Evolutionary conservation across 2,113 vertebrate genomes (phyloP).

Genomic region (Ailurus styani): DNA sequence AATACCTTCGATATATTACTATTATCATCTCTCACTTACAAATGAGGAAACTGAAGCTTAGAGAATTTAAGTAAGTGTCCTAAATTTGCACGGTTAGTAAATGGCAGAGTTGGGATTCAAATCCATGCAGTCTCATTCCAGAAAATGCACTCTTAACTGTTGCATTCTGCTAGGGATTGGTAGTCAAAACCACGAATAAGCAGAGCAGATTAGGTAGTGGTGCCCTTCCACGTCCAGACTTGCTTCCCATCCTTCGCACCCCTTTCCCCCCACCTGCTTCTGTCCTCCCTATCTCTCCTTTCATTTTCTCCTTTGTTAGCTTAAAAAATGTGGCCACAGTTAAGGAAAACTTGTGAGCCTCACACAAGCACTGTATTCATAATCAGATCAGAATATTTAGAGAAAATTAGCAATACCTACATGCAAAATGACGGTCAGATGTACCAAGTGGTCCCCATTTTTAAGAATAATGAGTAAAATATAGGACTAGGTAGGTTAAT

Average conservation of each 20-base stretch:
- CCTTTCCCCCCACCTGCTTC: no score
- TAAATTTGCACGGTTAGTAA: background rate
- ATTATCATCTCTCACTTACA: background rate
- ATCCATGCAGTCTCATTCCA: background rate
- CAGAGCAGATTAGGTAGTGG: accelerated
- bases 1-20: background rate
- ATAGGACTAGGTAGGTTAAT: background rate
- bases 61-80: background rate
- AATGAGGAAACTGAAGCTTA: background rate
- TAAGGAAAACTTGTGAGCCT: background rate
- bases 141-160: background rate
- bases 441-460: background rate
- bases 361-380: background rate
- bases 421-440: background rate
- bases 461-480: background rate
- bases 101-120: background rate
- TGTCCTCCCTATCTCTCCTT: background rate
- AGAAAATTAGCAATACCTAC: background rate
- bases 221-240: accelerated
- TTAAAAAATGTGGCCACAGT: background rate
- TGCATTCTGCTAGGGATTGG: background rate
- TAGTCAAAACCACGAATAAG: background rate
- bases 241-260: no score
- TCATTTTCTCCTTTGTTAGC: background rate
- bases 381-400: background rate